Base-by-base conservation (phyloP, 1,140 invertebrate species). In the Matsumurasca onukii region DNA sequence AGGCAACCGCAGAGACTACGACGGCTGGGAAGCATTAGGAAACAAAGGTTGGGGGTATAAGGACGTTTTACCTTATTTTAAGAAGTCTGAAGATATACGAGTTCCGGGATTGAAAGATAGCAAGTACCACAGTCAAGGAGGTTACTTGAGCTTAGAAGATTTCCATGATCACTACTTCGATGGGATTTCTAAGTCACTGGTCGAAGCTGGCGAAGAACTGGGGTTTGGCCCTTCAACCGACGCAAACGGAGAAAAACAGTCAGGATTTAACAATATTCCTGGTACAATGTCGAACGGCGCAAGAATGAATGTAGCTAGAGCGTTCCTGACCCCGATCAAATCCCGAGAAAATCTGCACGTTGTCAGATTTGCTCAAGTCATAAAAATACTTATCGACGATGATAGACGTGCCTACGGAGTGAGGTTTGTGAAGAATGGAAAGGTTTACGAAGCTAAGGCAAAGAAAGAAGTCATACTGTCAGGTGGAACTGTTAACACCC, bases 381-480 rank as follows among this genome's bases (percentile, higher is more conserved):
- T 27, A 15, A 74, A 71, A 64, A 25, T 74, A 13, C 25, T 70
- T 5, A 62, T 74, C 1, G 55, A 57, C 88, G 0, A 64, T 75
- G 48, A 79, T 81, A 0, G 84, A 86, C 86, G 83, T 74, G 90
- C 89, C 0, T 86, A 84, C 31, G 90, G 86, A 0, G 90, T 93
- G 0, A 89, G 92, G 77, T 92, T 90, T 73, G 78, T 87, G 1
- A 84, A 89, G 67, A 82, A 90, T 67, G 90, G 88, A n/a, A 80
- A 82, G 22, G 85, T 83, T 62, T 83, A 86, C 73, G 74, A 69
- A 13, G 86, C 91, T 0, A 79, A 83, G 27, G 90, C 91, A 0
- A 83, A 82, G 51, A 89, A 90, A 75, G 92, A 94, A 78, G 85
- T 94, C 0, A 71, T 71, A 55, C 17, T 72, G 3, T 74, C 75